Conservation (phyloP, 2,888 invertebrate species). For the Microctonus brassicae region DNA sequence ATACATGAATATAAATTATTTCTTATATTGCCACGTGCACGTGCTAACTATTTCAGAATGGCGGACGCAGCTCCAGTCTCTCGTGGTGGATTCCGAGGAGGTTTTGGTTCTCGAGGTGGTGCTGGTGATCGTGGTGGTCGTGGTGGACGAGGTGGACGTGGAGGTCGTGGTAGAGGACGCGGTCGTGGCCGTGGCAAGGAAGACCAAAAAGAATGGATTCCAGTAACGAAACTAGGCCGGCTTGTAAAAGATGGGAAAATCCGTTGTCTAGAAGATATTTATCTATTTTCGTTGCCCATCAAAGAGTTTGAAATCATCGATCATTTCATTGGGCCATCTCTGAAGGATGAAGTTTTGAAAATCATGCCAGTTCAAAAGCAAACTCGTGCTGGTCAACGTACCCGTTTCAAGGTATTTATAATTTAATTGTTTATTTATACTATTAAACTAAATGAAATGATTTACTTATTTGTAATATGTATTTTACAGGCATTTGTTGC, state of each 20-base stretch:
- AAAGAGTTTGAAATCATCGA: slow-evolving; percentile 99
- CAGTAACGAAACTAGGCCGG: slow-evolving; percentile 98
- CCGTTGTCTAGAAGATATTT: slow-evolving; percentile 95
- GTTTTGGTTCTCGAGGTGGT: slow-evolving; percentile 82
- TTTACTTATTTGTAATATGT: too few species aligned
- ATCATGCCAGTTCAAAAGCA: slow-evolving; percentile 99
- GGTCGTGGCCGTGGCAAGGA: slow-evolving; percentile 93
- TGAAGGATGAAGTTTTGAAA: slow-evolving; percentile 99
- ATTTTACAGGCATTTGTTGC: slow-evolving; percentile 82
- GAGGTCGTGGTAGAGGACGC: slow-evolving; percentile 85
- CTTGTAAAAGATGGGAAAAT: slow-evolving; percentile 97
- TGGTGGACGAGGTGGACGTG: slow-evolving; percentile 78
- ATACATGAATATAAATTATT: too few species aligned
- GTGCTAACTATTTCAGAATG: slow-evolving; percentile 76
- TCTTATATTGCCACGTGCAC: slow-evolving; percentile 46
- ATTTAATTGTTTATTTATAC: too few species aligned
- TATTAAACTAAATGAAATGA: neutral
- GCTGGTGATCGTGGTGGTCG: slow-evolving; percentile 76
- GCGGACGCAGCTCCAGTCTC: slow-evolving; percentile 99
- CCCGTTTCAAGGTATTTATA: slow-evolving; percentile 95
- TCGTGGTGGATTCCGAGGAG: slow-evolving; percentile 92
- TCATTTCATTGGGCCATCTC: slow-evolving; percentile 90
- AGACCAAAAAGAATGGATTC: slow-evolving; percentile 98
- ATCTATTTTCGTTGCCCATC: slow-evolving; percentile 97
- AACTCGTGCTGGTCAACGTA: slow-evolving; percentile 99